Conservation (phyloP, 2,888 invertebrate genomes). For the Athripsodes cinereus region DNA sequence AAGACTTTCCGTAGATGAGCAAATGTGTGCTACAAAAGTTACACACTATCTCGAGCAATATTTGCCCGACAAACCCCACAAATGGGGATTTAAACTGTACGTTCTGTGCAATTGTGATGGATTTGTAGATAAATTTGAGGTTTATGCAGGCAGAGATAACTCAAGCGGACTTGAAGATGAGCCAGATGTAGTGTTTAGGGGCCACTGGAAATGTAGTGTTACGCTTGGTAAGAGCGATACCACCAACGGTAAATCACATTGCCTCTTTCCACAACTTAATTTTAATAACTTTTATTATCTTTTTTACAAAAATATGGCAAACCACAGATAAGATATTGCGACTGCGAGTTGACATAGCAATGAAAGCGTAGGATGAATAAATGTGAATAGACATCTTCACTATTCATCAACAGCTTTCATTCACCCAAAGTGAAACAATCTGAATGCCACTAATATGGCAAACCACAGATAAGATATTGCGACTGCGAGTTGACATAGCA, state of each 20-base stretch:
- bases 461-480: too few relatives aligned
- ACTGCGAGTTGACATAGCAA: too few relatives aligned
- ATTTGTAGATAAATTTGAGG: conserved; percentile 29
- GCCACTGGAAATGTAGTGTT: conserved; percentile 29
- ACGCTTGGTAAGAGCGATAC: conserved; percentile 27
- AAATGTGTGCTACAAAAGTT: conserved; percentile 29
- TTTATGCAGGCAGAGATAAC: conserved; percentile 34
- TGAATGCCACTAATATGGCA: too few relatives aligned
- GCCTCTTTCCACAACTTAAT: conserved; percentile 2
- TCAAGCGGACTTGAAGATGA: conserved; percentile 29
- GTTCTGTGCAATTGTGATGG: conserved; percentile 28
- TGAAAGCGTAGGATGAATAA: too few relatives aligned
- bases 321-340: too few relatives aligned
- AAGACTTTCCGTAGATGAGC: conserved; percentile 22
- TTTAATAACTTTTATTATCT: background rate
- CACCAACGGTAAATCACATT: conserved; percentile 6
- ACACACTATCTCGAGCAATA: conserved; percentile 30
- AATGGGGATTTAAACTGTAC: conserved; percentile 29
- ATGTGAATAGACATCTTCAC: too few relatives aligned
- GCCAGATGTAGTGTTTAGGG: conserved; percentile 30
- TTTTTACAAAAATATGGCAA: background rate
- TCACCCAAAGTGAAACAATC: too few relatives aligned
- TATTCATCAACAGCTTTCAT: too few relatives aligned
- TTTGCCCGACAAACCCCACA: conserved; percentile 29
- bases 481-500: too few relatives aligned